These are phyloP conservation scores for Sturnira hondurensis DNA, from an alignment of 2,113 vertebrate species.

Conservation along the genomic window DNA sequence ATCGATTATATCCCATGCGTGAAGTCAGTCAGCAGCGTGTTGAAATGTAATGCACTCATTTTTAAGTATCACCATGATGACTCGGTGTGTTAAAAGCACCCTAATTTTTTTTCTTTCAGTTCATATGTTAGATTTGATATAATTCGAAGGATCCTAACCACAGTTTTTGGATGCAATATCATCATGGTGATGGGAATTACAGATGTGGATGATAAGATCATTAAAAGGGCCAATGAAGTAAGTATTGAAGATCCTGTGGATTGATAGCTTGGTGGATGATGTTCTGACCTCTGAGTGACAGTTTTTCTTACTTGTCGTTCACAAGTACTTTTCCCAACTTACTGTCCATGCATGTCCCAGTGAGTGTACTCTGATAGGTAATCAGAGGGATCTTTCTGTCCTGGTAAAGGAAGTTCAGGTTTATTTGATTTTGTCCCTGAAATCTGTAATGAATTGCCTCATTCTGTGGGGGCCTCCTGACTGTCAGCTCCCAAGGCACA, in stretches of 20 bases:
- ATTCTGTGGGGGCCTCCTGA: background rate
- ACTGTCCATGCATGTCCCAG: accelerated
- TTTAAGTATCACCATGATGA: background rate
- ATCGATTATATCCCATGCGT: too few species aligned
- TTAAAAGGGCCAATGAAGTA: conserved; percentile 90
- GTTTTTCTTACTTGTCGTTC: background rate
- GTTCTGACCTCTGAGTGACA: accelerated
- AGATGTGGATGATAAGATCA: conserved; percentile 97
- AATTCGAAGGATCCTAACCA: conserved; percentile 90
- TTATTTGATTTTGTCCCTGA: background rate
- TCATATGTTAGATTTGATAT: conserved; percentile 97
- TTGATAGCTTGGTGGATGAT: accelerated
- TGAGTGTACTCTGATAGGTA: background rate
- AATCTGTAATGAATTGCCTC: background rate
- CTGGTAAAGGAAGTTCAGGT: background rate
- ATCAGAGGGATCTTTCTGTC: background rate
- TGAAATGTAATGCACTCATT: background rate
- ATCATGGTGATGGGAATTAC: conserved; percentile 96
- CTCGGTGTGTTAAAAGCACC: background rate
- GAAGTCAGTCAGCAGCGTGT: accelerated
- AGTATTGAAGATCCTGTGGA: accelerated
- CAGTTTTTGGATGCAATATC: conserved; percentile 88
- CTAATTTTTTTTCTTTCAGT: conserved; percentile 76
- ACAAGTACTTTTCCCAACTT: background rate
- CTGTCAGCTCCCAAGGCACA: background rate